These are phyloP conservation scores for Neodiprion fabricii DNA, from an alignment of 1,140 invertebrate genomes.

Conservation along the genomic window DNA sequence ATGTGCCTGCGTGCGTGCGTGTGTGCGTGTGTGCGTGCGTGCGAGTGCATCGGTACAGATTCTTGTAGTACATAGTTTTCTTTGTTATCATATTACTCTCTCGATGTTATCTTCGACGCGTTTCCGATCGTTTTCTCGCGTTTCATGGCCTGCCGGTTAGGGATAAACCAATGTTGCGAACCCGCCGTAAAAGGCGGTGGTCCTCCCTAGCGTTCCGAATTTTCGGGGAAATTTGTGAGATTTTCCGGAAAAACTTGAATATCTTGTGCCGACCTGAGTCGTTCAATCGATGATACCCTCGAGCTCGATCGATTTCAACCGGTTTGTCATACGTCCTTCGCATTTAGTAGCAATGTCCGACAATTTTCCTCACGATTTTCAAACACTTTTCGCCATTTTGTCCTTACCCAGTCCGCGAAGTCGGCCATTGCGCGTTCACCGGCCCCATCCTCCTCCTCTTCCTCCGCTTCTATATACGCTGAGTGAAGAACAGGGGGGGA, in stretches of 20 bases:
- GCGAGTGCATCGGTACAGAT: too few relatives aligned
- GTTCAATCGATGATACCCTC: too few relatives aligned
- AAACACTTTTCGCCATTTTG: constrained; percentile 58
- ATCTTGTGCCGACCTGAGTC: too few relatives aligned
- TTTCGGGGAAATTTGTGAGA: constrained; percentile 27
- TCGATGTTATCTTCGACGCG: too few relatives aligned
- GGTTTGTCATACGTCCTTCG: constrained; percentile 27
- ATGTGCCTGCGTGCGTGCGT: too few relatives aligned
- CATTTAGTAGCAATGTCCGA: not conserved
- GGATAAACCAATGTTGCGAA: not conserved
- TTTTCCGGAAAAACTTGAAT: not conserved
- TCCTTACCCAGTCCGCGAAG: constrained; percentile 44
- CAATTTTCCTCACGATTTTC: constrained; percentile 34
- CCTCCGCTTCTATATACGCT: not conserved
- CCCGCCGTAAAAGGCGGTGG: not conserved
- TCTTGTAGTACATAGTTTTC: too few relatives aligned
- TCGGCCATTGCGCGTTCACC: constrained; percentile 55
- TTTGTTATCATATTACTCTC: too few relatives aligned
- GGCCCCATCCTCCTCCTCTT: not conserved
- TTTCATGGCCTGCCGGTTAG: too few relatives aligned
- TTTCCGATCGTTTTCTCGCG: too few relatives aligned
- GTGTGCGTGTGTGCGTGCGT: too few relatives aligned
- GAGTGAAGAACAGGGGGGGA: too few relatives aligned
- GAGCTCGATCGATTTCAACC: constrained; percentile 17
- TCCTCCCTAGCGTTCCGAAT: not conserved